These are phyloP conservation scores for Danionella cerebrum DNA, from an alignment of 2,113 vertebrate genomes.

Conservation along the genomic window DNA sequence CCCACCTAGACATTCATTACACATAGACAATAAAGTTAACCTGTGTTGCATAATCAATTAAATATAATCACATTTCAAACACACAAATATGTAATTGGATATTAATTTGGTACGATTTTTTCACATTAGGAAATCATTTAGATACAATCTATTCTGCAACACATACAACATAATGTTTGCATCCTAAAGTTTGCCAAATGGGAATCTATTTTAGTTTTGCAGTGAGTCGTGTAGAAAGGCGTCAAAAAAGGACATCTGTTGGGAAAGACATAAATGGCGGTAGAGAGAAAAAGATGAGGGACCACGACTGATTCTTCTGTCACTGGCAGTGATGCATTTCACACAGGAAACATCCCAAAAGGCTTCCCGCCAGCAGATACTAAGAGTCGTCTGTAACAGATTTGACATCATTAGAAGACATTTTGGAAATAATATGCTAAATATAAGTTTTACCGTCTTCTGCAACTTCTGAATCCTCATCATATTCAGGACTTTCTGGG, in stretches of 20 bases:
- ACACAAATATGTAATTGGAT: too few species aligned
- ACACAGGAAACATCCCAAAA: not conserved
- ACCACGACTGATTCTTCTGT: conserved; percentile 68
- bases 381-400: conserved; percentile 5
- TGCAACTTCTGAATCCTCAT: not conserved
- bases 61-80: too few species aligned
- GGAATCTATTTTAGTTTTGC: not conserved
- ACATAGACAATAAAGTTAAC: too few species aligned
- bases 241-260: conserved; percentile 8
- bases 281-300: conserved; percentile 49
- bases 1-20: too few species aligned
- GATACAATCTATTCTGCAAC: not conserved
- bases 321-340: conserved; percentile 1
- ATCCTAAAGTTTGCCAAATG: not conserved
- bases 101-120: too few species aligned
- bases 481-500: conserved; percentile 53
- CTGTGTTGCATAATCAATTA: too few species aligned
- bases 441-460: not conserved
- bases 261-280: conserved; percentile 2
- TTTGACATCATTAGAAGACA: not conserved
- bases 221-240: not conserved
- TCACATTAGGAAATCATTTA: too few species aligned
- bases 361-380: not conserved
- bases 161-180: not conserved
- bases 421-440: not conserved